Evolutionary conservation across 2,888 invertebrate species (phyloP).

Genomic region (Geotrupes spiniger): DNA sequence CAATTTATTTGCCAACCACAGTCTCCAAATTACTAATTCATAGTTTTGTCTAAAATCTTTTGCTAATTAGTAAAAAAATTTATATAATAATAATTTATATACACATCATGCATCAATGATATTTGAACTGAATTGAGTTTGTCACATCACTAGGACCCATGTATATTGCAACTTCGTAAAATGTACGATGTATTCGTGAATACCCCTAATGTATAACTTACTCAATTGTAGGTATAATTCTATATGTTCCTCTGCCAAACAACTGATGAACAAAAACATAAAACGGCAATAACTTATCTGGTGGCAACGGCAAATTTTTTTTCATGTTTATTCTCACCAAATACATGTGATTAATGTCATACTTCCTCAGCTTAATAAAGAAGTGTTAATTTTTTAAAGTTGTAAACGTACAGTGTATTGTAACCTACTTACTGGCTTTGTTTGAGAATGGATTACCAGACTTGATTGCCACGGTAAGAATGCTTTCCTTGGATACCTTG

Average conservation of each 20-base stretch:
- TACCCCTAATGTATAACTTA: slow-evolving; percentile 58
- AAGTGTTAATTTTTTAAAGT: neutral
- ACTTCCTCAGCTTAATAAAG: slow-evolving; percentile 33
- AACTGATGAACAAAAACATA: slow-evolving; percentile 71
- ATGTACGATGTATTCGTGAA: too few species aligned
- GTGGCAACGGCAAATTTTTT: slow-evolving; percentile 49
- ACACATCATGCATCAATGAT: too few species aligned
- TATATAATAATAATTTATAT: too few species aligned
- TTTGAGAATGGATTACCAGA: neutral
- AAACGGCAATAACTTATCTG: slow-evolving; percentile 59
- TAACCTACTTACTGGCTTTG: slow-evolving; percentile 10
- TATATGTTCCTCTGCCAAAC: slow-evolving; percentile 57
- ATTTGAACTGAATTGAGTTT: too few species aligned
- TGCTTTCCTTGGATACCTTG: slow-evolving; percentile 16
- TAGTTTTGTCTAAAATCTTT: too few species aligned
- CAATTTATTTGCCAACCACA: too few species aligned
- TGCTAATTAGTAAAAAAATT: too few species aligned
- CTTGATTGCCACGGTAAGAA: slow-evolving; percentile 18
- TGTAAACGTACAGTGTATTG: neutral
- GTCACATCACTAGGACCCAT: too few species aligned
- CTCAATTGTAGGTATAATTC: slow-evolving; percentile 72
- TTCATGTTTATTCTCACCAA: slow-evolving; percentile 66
- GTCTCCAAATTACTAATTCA: too few species aligned
- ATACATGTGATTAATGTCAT: slow-evolving; percentile 58
- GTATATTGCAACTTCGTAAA: too few species aligned